Percentiles rank a stretch among this genome's conserved stretches.
Evolutionary conservation across 1,140 invertebrate species (phyloP).

Genomic region (Maconellicoccus hirsutus): DNA sequence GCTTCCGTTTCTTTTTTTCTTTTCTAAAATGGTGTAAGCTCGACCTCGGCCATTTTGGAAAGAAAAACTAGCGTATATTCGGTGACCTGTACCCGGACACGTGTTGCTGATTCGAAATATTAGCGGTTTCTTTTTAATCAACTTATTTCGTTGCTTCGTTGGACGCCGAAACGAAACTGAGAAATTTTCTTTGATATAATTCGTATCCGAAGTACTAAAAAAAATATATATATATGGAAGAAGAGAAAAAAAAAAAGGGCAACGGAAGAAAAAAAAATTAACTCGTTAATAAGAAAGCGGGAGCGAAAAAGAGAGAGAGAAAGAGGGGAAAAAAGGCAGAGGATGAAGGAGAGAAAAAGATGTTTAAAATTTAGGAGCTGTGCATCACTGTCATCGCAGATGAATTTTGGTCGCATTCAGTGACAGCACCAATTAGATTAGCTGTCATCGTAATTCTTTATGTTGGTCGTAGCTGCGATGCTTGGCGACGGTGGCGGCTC

Average conservation of each 20-base stretch:
- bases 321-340: neutral
- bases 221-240: too few species aligned
- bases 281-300: neutral
- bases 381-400: conserved; percentile 2
- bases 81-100: too few species aligned
- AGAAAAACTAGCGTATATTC: too few species aligned
- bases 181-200: too few species aligned
- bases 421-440: conserved; percentile 25
- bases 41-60: too few species aligned
- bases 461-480: neutral
- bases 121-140: too few species aligned
- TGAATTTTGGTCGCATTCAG: conserved; percentile 22
- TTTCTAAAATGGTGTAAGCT: too few species aligned
- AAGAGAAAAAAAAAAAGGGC: neutral
- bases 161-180: too few species aligned
- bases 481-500: neutral
- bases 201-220: too few species aligned
- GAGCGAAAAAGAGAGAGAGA: neutral
- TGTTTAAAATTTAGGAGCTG: neutral
- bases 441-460: conserved; percentile 21
- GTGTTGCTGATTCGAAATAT: too few species aligned
- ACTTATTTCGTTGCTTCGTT: too few species aligned
- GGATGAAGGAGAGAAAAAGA: neutral
- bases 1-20: too few species aligned
- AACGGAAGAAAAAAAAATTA: neutral